Base-by-base conservation (phyloP, 2,113 vertebrate genomes). In the Todiramphus saurophagus region DNA sequence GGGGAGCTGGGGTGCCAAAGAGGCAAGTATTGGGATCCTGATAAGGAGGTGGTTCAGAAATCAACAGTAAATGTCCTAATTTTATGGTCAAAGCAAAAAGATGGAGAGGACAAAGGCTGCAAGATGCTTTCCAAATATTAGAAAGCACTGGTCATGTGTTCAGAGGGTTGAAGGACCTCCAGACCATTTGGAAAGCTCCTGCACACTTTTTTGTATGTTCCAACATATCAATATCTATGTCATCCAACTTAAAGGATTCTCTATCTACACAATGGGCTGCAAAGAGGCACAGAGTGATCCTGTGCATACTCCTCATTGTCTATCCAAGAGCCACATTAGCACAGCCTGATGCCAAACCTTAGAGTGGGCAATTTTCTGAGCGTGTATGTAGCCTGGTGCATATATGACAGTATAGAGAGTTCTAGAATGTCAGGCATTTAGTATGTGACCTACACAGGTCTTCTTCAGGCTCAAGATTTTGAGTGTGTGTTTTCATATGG, bases 181-280 rank as follows among this genome's bases (percentile, higher is more conserved):
- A 60, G 46, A 25, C 66, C 27, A 30, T n/a, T 55, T 43, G 16
- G 23, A 82, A 83, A 72, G 31, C 21, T 85, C 35, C 55, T 60
- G 7, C 20, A 81, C 37, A 18, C 30, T 53, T 55, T 37, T 16
- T 82, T 16, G 0, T 37, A 13, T 30, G 16, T 60, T 59, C 39
- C 50, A 35, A 15, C 43, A 10, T 30, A 37, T 48, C 28, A 24
- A 1, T 81, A 35, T 39, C 13, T 72, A 27, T 24, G 27, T 24
- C 46, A 43, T 44, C 21, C 31, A 59, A 37, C 43, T 7, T 35
- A 31, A 58, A 66, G 9, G 8, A 7, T 39, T 51, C n/a, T 68
- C 0, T 16, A 20, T 33, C 37, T 41, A 14, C 1, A 0, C 16
- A 67, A 23, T 0, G 2, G 30, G 25, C 13, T 48, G 44, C 64